These are phyloP conservation scores for Oceanodroma leucorhoa DNA, from an alignment of 2,797 vertebrate species.

Conservation along the genomic window DNA sequence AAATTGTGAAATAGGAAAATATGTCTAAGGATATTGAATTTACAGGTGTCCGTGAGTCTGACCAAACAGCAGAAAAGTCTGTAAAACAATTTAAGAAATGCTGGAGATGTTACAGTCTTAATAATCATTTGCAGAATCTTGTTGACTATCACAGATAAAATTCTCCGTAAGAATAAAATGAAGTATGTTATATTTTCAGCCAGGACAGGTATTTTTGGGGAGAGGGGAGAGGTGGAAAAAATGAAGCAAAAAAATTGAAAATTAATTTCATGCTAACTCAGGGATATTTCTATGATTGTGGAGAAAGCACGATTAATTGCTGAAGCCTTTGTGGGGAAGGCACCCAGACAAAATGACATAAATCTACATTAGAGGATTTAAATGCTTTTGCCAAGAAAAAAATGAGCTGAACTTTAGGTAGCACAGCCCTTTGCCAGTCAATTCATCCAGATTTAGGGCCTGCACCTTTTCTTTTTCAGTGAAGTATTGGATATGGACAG, in stretches of 20 bases:
- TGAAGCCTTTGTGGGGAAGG: not conserved
- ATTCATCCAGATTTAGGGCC: conserved; percentile 1
- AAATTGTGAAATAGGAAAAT: not conserved
- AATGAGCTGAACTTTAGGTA: not conserved
- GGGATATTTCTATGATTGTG: not conserved
- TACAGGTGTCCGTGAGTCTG: not conserved
- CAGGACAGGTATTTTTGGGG: not conserved
- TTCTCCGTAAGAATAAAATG: not conserved
- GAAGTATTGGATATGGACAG: not conserved
- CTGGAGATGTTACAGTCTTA: not conserved
- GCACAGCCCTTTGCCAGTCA: not conserved
- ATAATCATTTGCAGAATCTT: not conserved
- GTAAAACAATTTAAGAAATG: not conserved
- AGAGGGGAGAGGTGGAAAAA: not conserved
- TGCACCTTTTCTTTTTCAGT: conserved; percentile 18
- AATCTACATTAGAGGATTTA: conserved; percentile 20
- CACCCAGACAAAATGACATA: not conserved
- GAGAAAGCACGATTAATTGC: conserved; percentile 29
- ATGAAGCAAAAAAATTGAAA: not conserved
- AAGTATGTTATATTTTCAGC: not conserved
- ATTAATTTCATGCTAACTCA: not conserved
- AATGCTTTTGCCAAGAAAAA: not conserved
- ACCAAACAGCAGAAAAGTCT: not conserved
- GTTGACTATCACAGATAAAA: not conserved
- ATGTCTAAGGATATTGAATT: not conserved